Conservation (phyloP, 2,113 vertebrate species). For the Lampris incognitus region DNA sequence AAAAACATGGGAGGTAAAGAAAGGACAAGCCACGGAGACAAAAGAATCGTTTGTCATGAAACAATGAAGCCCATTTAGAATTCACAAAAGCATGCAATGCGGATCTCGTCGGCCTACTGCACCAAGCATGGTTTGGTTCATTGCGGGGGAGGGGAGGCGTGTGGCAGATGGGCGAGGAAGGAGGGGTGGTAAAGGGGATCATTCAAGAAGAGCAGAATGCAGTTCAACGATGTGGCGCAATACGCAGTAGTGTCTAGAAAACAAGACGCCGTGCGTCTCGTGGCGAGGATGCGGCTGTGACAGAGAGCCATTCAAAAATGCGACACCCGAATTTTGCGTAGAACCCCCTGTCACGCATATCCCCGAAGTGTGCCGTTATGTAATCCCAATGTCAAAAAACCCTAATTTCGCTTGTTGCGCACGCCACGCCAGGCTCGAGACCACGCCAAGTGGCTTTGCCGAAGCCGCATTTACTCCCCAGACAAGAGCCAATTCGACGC, state of each 20-base stretch:
- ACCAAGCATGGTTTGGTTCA: conserved; percentile 81
- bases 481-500: conserved; percentile 21
- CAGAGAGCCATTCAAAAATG: neutral
- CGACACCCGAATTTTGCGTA: neutral
- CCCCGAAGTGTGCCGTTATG: conserved; percentile 43
- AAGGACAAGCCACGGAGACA: neutral
- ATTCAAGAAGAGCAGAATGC: conserved; percentile 78
- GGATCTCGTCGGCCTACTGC: conserved; percentile 78
- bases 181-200: conserved; percentile 63
- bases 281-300: conserved; percentile 14
- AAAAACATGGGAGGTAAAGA: conserved; percentile 15
- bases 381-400: conserved; percentile 33
- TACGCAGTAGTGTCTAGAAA: conserved; percentile 53
- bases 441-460: too few relatives aligned
- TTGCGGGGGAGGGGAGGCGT: conserved; percentile 66
- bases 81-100: conserved; percentile 74
- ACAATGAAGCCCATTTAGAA: conserved; percentile 10
- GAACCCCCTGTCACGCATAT: neutral
- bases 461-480: neutral
- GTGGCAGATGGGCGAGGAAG: conserved; percentile 16
- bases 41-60: conserved; percentile 4
- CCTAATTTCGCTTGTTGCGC: conserved; percentile 68
- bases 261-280: conserved; percentile 42
- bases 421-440: conserved; percentile 25
- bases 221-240: conserved; percentile 76